Percentiles rank a stretch among this genome's conserved stretches.
phyloP scores from a whole-genome alignment of 2,888 invertebrate genomes.

The Apocheima hispidaria region DNA sequence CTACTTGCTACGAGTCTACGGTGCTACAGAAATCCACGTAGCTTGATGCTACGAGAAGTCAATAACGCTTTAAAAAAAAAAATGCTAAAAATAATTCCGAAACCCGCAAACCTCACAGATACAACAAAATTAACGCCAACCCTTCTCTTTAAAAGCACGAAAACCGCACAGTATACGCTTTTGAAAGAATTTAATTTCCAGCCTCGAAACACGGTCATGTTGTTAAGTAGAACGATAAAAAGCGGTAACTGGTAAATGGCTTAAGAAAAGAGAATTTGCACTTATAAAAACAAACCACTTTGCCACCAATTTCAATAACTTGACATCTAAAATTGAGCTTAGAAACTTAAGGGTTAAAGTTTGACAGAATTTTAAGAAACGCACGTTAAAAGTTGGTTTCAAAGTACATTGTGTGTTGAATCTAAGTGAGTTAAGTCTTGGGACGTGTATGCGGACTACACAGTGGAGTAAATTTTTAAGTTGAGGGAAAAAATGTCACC shows the following conservation, averaged over 20 bases:
- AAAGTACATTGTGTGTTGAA: slow-evolving; percentile 18
- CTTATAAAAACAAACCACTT: slow-evolving; percentile 42
- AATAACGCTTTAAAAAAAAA: background rate
- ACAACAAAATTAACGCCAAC: slow-evolving; percentile 5
- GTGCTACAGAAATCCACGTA: background rate
- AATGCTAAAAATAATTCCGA: background rate
- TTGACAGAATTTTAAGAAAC: background rate
- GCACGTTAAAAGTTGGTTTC: background rate
- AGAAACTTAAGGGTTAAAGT: background rate
- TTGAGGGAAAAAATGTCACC: slow-evolving; percentile 3
- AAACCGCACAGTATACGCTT: background rate
- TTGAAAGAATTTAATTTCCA: slow-evolving; percentile 36
- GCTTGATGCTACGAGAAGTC: background rate
- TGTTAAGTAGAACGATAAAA: slow-evolving; percentile 55
- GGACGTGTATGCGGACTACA: slow-evolving; percentile 42
- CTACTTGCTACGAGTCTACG: background rate
- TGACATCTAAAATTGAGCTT: slow-evolving; percentile 16
- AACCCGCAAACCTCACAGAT: background rate
- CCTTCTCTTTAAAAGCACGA: slow-evolving; percentile 7
- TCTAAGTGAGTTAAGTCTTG: slow-evolving; percentile 45
- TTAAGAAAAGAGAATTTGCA: slow-evolving; percentile 53
- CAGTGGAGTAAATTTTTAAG: slow-evolving; percentile 52
- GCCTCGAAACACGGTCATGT: slow-evolving; percentile 44
- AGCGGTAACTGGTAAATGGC: slow-evolving; percentile 53
- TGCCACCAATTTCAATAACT: background rate